These are phyloP conservation scores for Agrotis clavis DNA, from an alignment of 2,888 invertebrate genomes.

Conservation along the genomic window DNA sequence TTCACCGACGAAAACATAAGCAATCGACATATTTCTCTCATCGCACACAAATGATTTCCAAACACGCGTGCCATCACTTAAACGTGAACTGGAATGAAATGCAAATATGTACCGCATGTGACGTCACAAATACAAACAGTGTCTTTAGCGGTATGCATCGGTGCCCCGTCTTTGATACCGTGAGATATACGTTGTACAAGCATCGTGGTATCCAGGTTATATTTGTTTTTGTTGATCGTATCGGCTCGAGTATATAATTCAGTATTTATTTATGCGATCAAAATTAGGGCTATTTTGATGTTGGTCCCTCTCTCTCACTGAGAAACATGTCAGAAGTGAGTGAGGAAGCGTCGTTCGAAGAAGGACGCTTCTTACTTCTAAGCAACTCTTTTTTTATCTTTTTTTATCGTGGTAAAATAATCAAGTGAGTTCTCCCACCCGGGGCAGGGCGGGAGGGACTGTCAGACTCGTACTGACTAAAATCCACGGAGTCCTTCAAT, in stretches of 20 bases:
- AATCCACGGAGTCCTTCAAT: no score
- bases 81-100: conserved; percentile 47
- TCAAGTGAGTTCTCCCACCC: no score
- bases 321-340: no score
- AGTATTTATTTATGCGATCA: not conserved
- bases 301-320: no score
- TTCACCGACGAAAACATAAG: not conserved
- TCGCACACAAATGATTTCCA: conserved; percentile 31
- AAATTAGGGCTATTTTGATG: not conserved
- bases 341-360: no score
- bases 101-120: conserved; percentile 50
- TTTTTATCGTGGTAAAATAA: no score
- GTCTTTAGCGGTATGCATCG: conserved; percentile 31
- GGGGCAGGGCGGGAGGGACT: no score
- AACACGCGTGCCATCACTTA: conserved; percentile 33
- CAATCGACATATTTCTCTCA: conserved; percentile 12
- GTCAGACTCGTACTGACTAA: no score
- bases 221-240: conserved; percentile 2
- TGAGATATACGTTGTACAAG: conserved; percentile 12
- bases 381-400: no score
- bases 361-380: no score
- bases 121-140: conserved; percentile 37
- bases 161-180: not conserved
- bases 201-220: conserved; percentile 1
- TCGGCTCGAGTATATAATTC: not conserved